Base-by-base conservation (phyloP, 2,888 invertebrate genomes). In the Rapana venosa region DNA sequence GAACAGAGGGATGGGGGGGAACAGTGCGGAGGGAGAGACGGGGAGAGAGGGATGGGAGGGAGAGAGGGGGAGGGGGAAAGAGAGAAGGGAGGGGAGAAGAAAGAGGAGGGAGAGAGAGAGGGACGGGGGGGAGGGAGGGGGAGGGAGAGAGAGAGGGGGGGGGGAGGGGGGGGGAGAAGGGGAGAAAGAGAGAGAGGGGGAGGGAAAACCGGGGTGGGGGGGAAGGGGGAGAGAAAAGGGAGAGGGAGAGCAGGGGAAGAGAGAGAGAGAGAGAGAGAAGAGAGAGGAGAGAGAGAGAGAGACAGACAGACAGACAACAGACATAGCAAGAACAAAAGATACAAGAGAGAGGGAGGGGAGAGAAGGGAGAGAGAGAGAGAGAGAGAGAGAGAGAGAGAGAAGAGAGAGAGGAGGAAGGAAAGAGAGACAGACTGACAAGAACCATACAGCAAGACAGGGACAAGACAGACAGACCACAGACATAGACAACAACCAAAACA, bases 321-420 rank as follows among this genome's bases (percentile, higher is more conserved):
- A 58, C 26, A 83, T 58, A 58, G 32, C n/a, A 30, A 56, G 30
- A 32, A 11, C 11, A 32, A 79, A 32, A 79, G 79, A 32, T n/a
- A 79, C 13, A 79, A 56, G 56, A 77, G 15, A 77, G 79, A 88
- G 32, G 66, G 87, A 36, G 74, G 70, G 70, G 66, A 32, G 66
- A 70, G 70, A 70, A 87, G 70, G 36, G 74, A 87, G 87, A 70
- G 30, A 66, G 87, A n/a, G 77, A 88, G 88, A 88, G 77, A 88
- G 79, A 88, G 35, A 56, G 47, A 88, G 79, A n/a, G n/a, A n/a
- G n/a, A n/a, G n/a, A n/a, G n/a, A n/a, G n/a, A n/a, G n/a, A 1
- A 61, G 61, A 61, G 20, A 13, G 61, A n/a, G n/a, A n/a, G n/a
- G n/a, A n/a, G n/a, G n/a, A n/a, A n/a, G n/a, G n/a, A n/a, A n/a